Evolutionary conservation across 2,888 invertebrate species (phyloP), one percentile per base, ranked within the genome.

Genomic region (Noctua comes): DNA sequence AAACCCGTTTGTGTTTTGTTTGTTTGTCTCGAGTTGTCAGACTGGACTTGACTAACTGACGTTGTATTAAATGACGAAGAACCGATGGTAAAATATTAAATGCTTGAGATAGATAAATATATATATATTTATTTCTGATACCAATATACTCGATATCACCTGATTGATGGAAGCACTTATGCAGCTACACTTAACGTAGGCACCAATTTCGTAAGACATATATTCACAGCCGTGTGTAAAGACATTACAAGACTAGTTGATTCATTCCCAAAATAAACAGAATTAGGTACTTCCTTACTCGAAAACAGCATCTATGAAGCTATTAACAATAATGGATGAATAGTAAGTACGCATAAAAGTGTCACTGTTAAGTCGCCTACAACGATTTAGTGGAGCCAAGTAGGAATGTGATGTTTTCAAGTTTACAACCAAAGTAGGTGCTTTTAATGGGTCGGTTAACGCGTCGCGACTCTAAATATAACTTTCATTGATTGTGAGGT

Each of bases 261-360:
- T 82, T 83, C 80, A 80, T 73, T 86, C 82, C 76, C 51, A 89
- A 89, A 88, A 88, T 89, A 88, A 82, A 88, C 90, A 90, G 91
- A 91, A 92, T 87, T 84, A 73, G 84, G 74, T 83, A 83, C 79
- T 70, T 81, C 76, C 83, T 92, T 93, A 91, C 93, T 91, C 91
- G 86, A 92, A 92, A 94, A 93, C 92, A 92, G 92, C 90, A 91
- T 92, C 92, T 91, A 90, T 91, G 92, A 91, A 87, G 91, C 94
- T 95, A 95, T 95, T 94, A 95, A 95, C 92, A 94, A 94, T 94
- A 92, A 90, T 90, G 90, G 91, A 91, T 90, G 89, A 82, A 87
- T 90, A 83, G 91, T 91, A 91, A 93, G 91, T 92, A 91, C 90
- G 86, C 91, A 91, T 93, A 93, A 93, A 93, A 93, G 91, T 92